Evolutionary conservation across 2,113 vertebrate species (phyloP).

Genomic region (Pachycephala philippinensis): DNA sequence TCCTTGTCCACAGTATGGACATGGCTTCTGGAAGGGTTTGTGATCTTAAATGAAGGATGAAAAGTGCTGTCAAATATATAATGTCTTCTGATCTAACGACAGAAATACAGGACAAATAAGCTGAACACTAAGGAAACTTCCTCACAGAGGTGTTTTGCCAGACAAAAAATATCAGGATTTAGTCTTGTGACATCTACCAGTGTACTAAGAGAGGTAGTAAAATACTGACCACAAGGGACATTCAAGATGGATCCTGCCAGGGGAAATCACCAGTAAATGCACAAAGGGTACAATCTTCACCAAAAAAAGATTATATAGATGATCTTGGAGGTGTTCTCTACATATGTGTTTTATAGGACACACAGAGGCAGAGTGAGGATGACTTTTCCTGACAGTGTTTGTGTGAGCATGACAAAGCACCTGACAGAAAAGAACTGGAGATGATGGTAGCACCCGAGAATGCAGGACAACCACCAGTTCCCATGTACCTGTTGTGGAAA

Average conservation of each 20-base stretch:
- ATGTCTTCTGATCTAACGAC: background rate
- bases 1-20: background rate
- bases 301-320: background rate
- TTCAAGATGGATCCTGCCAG: background rate
- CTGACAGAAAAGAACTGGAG: background rate
- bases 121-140: background rate
- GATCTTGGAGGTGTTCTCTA: background rate
- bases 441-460: background rate
- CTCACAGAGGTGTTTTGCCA: background rate
- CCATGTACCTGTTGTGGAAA: conserved; percentile 86
- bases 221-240: background rate
- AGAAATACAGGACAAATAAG: background rate
- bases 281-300: background rate
- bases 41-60: background rate
- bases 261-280: background rate
- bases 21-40: background rate
- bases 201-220: background rate
- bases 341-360: background rate
- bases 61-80: background rate
- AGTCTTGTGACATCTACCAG: background rate
- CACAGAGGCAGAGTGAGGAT: background rate
- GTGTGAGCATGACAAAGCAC: background rate
- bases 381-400: background rate
- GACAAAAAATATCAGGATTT: background rate
- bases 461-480: background rate